Evolutionary conservation across 2,888 invertebrate genomes (phyloP), one percentile per base, ranked within the genome.

Genomic region (Ditylenchus weischeri): DNA sequence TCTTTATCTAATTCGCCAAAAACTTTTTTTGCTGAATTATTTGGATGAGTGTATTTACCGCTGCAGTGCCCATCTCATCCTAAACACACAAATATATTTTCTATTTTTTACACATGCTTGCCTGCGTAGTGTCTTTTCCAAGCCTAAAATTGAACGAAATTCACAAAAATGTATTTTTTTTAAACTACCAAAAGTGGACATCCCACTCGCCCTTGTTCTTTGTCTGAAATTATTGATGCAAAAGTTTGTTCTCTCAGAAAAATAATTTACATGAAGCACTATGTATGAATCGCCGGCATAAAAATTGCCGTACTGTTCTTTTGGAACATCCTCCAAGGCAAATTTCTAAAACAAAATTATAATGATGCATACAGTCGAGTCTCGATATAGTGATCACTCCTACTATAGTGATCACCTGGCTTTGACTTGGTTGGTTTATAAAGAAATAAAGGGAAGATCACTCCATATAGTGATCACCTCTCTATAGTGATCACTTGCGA

Each of bases 111-210:
- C 50, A 23, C n/a, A n/a, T 29, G 18, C 54, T 48, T 38, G 64
- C 71, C 35, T 71, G 72, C 7, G 72, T 66, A 13, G 77, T 90
- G 79, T 90, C 87, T 54, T 88, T 88, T 48, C 92, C 92, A 54
- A 92, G 87, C 92, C 92, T 10, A 1, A 43, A 43, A 43, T 43
- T 43, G 8, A 43, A 15, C 43, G 8, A 43, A 43, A 43, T 6
- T 43, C 5, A 43, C 29, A 29, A 29, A 29, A 29, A 29, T 29
- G 29, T 29, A 29, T n/a, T 43, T 43, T 43, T 43, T 43, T 43
- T 6, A 15, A 6, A 10, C 8, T 13, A 43, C 43, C 43, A 92
- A 85, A 90, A 92, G 84, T 91, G 90, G 62, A 91, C 88, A 82
- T 92, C 90, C 90, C 91, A 91, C 63, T 81, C 79, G 19, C 84